phyloP scores from a whole-genome alignment of 2,888 invertebrate genomes.

The Zhuqinia jingwanae region DNA sequence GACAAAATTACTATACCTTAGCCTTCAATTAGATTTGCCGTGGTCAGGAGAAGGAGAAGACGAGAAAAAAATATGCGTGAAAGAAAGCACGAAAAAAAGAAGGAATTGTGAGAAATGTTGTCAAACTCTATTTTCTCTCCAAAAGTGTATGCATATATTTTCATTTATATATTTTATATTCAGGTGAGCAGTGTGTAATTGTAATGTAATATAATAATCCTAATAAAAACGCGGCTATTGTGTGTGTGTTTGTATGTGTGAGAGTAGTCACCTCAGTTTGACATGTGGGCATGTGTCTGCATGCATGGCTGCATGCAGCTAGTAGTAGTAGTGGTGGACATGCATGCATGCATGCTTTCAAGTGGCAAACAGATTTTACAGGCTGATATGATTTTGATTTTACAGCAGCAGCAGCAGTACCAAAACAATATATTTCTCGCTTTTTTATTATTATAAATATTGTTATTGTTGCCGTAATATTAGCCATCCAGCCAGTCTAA shows the following conservation, averaged over 20 bases:
- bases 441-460: too few relatives aligned
- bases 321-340: too few relatives aligned
- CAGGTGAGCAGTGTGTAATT: constrained; percentile 24
- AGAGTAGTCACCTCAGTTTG: constrained; percentile 30
- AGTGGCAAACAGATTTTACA: constrained; percentile 18
- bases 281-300: neutral
- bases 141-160: too few relatives aligned
- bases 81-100: constrained; percentile 45
- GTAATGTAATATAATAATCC: constrained; percentile 49
- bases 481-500: too few relatives aligned
- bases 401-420: too few relatives aligned
- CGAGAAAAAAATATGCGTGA: constrained; percentile 57
- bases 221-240: constrained; percentile 45
- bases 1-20: constrained; percentile 66
- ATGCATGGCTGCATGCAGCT: too few relatives aligned
- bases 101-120: constrained; percentile 31
- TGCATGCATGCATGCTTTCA: neutral
- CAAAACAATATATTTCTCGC: neutral
- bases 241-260: constrained; percentile 15
- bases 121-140: too few relatives aligned
- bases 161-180: too few relatives aligned
- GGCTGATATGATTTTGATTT: constrained; percentile 1
- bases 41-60: too few relatives aligned
- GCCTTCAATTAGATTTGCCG: constrained; percentile 74
- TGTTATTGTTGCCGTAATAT: too few relatives aligned